Evolutionary conservation across 2,888 invertebrate genomes (phyloP), one percentile per base, ranked within the genome.

Genomic region (Entomobrya multifasciata): DNA sequence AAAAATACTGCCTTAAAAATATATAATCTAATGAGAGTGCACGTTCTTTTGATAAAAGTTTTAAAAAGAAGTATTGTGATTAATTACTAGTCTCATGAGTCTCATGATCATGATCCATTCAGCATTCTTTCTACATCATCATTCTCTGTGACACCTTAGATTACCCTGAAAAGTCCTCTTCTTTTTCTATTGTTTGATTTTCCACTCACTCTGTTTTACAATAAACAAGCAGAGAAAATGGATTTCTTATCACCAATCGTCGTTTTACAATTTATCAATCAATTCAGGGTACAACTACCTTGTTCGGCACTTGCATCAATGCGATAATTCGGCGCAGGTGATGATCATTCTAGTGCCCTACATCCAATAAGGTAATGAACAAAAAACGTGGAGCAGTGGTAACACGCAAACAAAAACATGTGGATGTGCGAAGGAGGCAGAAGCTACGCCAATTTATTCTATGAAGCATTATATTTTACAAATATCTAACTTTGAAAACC

Each of bases 281-380:
- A 52, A 77, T 84, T 84, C 67, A 82, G 41, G 25, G 62, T 55
- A 20, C n/a, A n/a, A n/a, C 52, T 62, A 84, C 83, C 83, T 67
- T 84, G 25, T 77, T 84, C 77, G 83, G 83, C 83, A 77, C 76
- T 84, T 84, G 67, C 47, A 52, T 57, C 0, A 55, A 65, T 76
- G 67, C 20, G 67, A 84, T 84, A 77, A 67, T 84, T 84, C 74
- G 41, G 79, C n/a, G n/a, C 52, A 80, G 67, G n/a, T 72, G 81
- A 44, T 72, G 76, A 77, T 84, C 67, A n/a, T n/a, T n/a, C 67
- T 77, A 65, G 83, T 84, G 83, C 76, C 83, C 83, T 67, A 84
- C 83, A 84, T 84, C 83, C 83, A 84, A 84, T 77, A 84, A 84
- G 83, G 83, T 67, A 84, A 84, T 84, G 77, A 84, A 57, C 65